phyloP scores from a whole-genome alignment of 2,797 vertebrate genomes.

The Pangasius krempfi region DNA sequence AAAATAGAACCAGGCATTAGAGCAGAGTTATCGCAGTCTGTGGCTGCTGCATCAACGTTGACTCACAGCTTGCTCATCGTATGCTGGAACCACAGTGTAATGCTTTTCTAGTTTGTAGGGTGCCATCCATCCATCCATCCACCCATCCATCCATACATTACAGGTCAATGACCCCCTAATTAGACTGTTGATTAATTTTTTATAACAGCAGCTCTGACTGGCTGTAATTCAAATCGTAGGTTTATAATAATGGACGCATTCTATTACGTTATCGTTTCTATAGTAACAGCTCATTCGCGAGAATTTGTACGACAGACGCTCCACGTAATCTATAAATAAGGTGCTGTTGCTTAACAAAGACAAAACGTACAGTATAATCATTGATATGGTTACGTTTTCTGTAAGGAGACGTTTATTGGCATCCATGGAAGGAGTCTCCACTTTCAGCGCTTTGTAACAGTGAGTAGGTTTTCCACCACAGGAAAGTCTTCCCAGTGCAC shows the following conservation, averaged over 20 bases:
- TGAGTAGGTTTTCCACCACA: neutral
- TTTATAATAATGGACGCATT: neutral
- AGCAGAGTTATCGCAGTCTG: slow-evolving; percentile 6
- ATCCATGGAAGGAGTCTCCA: neutral
- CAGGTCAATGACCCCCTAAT: neutral
- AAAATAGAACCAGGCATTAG: slow-evolving; percentile 6
- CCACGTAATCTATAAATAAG: neutral
- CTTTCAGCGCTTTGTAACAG: neutral
- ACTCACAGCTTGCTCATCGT: slow-evolving; percentile 17
- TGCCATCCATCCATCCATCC: neutral
- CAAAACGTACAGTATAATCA: neutral
- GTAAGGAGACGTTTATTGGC: neutral
- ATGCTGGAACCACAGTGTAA: neutral
- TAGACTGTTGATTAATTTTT: neutral
- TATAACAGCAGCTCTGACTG: neutral
- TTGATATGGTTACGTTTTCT: neutral
- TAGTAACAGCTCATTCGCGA: neutral
- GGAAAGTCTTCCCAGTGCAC: neutral
- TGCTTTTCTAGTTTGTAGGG: neutral
- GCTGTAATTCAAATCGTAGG: neutral
- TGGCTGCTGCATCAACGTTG: slow-evolving; percentile 2
- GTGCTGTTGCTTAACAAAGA: neutral
- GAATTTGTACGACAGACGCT: neutral
- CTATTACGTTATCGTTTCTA: neutral
- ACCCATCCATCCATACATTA: neutral